A percentile compares a stretch with the other conserved stretches of the same genome.
These are phyloP conservation scores for Cecidostiba fungosa DNA, from an alignment of 2,888 invertebrate species.

Conservation along the genomic window DNA sequence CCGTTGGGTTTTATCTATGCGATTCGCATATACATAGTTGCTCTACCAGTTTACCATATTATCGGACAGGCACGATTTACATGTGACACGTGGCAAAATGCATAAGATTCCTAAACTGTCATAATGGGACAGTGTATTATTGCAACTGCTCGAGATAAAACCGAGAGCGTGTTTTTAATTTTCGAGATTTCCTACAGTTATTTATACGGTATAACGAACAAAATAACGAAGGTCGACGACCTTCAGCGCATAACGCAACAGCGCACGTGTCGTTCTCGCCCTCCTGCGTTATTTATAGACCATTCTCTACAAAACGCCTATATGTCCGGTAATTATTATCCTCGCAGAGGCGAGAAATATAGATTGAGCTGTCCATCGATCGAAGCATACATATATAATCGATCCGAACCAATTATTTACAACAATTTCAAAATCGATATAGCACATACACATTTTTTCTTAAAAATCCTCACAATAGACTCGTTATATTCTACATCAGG, in stretches of 20 bases:
- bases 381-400: too few relatives aligned
- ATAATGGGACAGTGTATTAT: slow-evolving; percentile 7
- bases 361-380: slow-evolving; percentile 30
- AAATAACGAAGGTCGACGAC: too few relatives aligned
- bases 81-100: slow-evolving; percentile 47
- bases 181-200: background rate
- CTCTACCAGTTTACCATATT: slow-evolving; percentile 29
- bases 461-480: too few relatives aligned
- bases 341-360: background rate
- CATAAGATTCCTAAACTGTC: slow-evolving; percentile 7
- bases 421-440: background rate
- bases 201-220: background rate
- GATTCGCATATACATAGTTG: slow-evolving; percentile 31
- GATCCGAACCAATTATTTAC: background rate
- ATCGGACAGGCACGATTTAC: slow-evolving; percentile 24
- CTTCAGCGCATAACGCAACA: background rate
- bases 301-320: background rate
- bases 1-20: background rate
- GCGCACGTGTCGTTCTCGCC: background rate
- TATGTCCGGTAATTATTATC: slow-evolving; percentile 33
- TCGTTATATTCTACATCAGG: background rate
- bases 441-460: background rate
- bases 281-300: slow-evolving; percentile 47
- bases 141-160: background rate
- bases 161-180: background rate